A percentile compares a stretch with the other conserved stretches of the same genome.
These are phyloP conservation scores for Falco cherrug DNA, from an alignment of 2,797 vertebrate species.

Conservation along the genomic window DNA sequence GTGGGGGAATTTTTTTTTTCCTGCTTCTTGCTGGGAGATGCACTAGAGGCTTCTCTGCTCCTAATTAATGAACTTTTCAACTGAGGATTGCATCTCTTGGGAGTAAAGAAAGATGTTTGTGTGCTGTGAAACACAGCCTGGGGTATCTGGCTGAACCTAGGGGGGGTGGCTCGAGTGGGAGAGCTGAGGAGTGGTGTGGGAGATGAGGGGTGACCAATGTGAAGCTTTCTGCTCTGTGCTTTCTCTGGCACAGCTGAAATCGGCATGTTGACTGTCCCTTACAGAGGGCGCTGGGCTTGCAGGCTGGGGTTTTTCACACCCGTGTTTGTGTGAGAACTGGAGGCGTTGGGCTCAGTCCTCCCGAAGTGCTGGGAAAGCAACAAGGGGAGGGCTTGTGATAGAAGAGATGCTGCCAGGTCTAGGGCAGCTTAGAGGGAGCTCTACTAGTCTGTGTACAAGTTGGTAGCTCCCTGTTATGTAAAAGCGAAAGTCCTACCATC, in stretches of 20 bases:
- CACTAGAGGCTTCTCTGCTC: slow-evolving; percentile 26
- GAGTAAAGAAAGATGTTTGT: not conserved
- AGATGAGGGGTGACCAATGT: fast-evolving
- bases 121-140: not conserved
- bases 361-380: fast-evolving
- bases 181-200: not conserved
- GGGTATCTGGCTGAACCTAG: not conserved
- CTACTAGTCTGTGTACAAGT: fast-evolving
- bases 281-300: not conserved
- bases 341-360: not conserved
- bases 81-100: not conserved
- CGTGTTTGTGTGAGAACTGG: not conserved
- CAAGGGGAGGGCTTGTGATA: fast-evolving
- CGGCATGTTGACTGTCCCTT: fast-evolving
- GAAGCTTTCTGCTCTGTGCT: not conserved
- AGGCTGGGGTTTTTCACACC: not conserved
- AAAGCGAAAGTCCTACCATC: not conserved
- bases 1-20: not conserved
- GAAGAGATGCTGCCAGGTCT: not conserved
- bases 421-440: not conserved
- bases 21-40: not conserved
- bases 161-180: fast-evolving
- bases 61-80: slow-evolving; percentile 13
- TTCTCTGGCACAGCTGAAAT: not conserved
- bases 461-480: not conserved